A percentile compares a stretch with the other conserved stretches of the same genome.
These are phyloP conservation scores for Furcula furcula DNA, from an alignment of 2,888 invertebrate genomes.

Conservation along the genomic window DNA sequence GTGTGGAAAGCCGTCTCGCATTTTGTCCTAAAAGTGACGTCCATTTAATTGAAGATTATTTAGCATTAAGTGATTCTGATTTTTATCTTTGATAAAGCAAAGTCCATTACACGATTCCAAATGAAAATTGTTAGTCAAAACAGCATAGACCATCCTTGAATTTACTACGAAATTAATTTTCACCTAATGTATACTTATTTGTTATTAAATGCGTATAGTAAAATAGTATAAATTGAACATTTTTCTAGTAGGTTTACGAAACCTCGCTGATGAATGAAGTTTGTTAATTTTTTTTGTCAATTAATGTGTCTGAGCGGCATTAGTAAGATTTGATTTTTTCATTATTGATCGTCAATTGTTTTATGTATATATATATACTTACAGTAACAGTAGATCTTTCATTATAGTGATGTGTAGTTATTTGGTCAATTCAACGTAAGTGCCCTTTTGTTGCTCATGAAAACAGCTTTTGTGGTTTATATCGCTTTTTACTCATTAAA, in stretches of 20 bases:
- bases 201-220: slow-evolving; percentile 64
- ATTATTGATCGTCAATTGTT: slow-evolving; percentile 69
- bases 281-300: slow-evolving; percentile 73
- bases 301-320: slow-evolving; percentile 62
- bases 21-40: slow-evolving; percentile 77
- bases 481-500: slow-evolving; percentile 72
- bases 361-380: slow-evolving; percentile 50
- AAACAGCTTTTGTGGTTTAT: slow-evolving; percentile 48
- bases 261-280: slow-evolving; percentile 63
- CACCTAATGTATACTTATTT: slow-evolving; percentile 55
- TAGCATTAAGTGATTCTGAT: slow-evolving; percentile 73
- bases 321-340: slow-evolving; percentile 54
- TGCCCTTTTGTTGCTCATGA: slow-evolving; percentile 71
- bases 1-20: slow-evolving; percentile 68
- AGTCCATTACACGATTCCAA: slow-evolving; percentile 42
- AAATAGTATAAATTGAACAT: slow-evolving; percentile 38
- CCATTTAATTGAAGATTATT: slow-evolving; percentile 78
- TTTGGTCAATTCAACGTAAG: slow-evolving; percentile 72
- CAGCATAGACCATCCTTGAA: slow-evolving; percentile 43
- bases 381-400: slow-evolving; percentile 40
- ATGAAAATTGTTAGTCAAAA: slow-evolving; percentile 33
- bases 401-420: slow-evolving; percentile 57
- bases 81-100: slow-evolving; percentile 50
- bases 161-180: slow-evolving; percentile 43
- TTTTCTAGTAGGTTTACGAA: slow-evolving; percentile 57